phyloP scores from a whole-genome alignment of 2,113 vertebrate genomes.

The Uria aalge region DNA sequence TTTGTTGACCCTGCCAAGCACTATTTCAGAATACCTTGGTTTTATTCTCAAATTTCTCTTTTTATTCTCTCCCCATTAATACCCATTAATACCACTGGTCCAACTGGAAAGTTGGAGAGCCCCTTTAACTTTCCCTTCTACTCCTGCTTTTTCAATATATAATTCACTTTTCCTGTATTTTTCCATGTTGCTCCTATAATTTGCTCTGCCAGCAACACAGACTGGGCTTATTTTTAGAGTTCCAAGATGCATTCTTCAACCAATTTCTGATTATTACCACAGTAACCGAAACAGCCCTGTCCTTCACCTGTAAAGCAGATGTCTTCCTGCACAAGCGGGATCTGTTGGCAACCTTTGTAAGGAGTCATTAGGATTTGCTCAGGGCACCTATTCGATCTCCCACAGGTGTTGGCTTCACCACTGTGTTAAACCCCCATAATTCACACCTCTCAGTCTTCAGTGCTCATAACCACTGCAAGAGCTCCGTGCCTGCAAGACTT shows the following conservation, averaged over 20 bases:
- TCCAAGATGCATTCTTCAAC: neutral
- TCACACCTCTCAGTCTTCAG: neutral
- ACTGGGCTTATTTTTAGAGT: neutral
- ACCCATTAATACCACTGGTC: neutral
- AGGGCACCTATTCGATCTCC: neutral
- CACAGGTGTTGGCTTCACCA: neutral
- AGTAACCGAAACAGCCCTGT: neutral
- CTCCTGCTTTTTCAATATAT: neutral
- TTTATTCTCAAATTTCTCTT: neutral
- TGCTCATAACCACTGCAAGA: neutral
- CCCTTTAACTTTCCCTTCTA: neutral
- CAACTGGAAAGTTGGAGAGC: neutral
- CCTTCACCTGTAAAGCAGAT: neutral
- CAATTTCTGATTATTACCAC: neutral
- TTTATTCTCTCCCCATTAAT: neutral
- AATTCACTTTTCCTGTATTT: neutral
- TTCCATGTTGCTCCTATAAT: neutral
- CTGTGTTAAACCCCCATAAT: neutral
- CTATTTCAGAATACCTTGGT: neutral
- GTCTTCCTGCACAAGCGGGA: neutral
- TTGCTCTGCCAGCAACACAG: neutral
- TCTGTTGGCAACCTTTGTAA: neutral
- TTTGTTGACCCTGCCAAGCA: neutral
- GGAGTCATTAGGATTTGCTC: neutral
- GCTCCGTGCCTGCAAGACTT: neutral